Evolutionary conservation across 2,797 vertebrate genomes (phyloP).

Genomic region (Hippopotamyrus pictus): DNA sequence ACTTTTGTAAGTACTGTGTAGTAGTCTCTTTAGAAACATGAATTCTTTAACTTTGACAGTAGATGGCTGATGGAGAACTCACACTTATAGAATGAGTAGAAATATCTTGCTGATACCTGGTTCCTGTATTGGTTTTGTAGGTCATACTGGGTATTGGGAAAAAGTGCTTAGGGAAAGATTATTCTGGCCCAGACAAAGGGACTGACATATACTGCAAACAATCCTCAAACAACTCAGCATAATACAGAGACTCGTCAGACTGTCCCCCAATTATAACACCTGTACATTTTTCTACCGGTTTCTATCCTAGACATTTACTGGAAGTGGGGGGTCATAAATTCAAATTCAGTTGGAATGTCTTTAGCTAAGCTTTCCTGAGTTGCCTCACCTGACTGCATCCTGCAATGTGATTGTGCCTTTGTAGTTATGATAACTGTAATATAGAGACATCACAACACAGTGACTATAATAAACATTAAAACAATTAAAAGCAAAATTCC

Average conservation of each 20-base stretch:
- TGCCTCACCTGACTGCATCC: not conserved
- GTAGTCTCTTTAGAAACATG: not conserved
- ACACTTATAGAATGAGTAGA: not conserved
- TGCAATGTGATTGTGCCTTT: not conserved
- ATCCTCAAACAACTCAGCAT: not conserved
- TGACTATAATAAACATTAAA: not conserved
- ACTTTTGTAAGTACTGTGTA: not conserved
- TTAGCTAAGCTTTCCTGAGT: not conserved
- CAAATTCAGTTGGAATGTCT: not conserved
- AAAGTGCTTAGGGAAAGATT: not conserved
- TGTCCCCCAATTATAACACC: not conserved
- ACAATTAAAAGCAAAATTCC: not conserved
- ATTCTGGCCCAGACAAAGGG: not conserved
- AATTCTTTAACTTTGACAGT: not conserved
- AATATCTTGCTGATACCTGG: not conserved
- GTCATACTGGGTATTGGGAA: not conserved
- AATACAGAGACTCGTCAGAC: not conserved
- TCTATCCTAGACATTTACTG: not conserved
- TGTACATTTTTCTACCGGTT: not conserved
- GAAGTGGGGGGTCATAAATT: not conserved
- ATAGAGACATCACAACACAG: not conserved
- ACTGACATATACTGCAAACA: not conserved
- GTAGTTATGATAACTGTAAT: not conserved
- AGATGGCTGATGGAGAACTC: not conserved
- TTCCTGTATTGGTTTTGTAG: not conserved